Percentiles rank a stretch among this genome's conserved stretches.
Conservation (phyloP, 2,888 invertebrate genomes). For the Schizaphis graminum region DNA sequence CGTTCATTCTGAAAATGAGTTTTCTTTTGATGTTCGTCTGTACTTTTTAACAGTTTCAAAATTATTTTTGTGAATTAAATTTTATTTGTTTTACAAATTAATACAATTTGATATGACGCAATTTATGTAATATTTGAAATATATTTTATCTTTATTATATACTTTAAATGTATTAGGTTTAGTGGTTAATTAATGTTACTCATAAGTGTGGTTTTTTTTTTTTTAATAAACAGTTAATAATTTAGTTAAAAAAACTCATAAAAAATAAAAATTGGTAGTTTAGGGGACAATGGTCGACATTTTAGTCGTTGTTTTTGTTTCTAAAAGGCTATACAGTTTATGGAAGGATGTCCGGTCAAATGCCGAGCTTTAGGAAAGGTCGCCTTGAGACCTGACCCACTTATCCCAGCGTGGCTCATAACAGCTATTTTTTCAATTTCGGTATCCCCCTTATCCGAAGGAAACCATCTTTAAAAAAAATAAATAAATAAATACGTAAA, state of each 20-base stretch:
- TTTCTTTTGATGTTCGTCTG: not conserved
- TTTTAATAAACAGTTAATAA: not conserved
- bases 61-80: not conserved
- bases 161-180: not conserved
- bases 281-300: slow-evolving; percentile 51
- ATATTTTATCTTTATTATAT: not conserved
- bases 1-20: not conserved
- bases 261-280: slow-evolving; percentile 37
- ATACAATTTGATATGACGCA: not conserved
- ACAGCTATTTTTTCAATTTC: slow-evolving; percentile 64
- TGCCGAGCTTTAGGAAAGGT: slow-evolving; percentile 63
- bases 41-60: not conserved
- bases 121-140: not conserved
- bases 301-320: slow-evolving; percentile 61
- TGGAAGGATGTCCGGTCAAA: slow-evolving; percentile 62
- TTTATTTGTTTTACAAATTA: not conserved
- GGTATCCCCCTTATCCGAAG: slow-evolving; percentile 31
- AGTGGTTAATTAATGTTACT: not conserved
- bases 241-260: not conserved
- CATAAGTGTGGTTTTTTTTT: not conserved
- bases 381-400: slow-evolving; percentile 63
- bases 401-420: slow-evolving; percentile 60
- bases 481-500: slow-evolving; percentile 64
- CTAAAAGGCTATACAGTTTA: slow-evolving; percentile 61
- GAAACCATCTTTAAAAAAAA: slow-evolving; percentile 63